Evolutionary conservation across 2,888 invertebrate species (phyloP).

Genomic region (Melanargia galathea): DNA sequence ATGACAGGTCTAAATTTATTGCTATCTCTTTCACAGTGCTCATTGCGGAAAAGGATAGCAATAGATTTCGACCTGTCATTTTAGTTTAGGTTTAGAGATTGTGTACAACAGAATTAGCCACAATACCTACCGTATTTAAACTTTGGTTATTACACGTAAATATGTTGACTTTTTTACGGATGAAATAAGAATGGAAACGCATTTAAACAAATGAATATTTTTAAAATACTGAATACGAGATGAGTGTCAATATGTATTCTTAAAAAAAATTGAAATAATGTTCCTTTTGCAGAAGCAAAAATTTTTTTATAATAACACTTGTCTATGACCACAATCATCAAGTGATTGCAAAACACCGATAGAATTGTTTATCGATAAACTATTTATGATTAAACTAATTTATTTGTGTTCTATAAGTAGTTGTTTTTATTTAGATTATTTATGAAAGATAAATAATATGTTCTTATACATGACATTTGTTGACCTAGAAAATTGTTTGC

Average conservation of each 20-base stretch:
- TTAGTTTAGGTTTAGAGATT: too few relatives aligned
- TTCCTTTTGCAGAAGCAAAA: neutral
- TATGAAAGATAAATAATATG: neutral
- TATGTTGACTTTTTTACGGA: neutral
- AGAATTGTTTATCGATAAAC: neutral
- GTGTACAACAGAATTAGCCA: too few relatives aligned
- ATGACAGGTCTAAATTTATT: too few relatives aligned
- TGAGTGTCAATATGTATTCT: too few relatives aligned
- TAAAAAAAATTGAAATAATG: neutral
- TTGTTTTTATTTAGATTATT: constrained; percentile 6
- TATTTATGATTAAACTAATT: neutral
- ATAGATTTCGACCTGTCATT: too few relatives aligned
- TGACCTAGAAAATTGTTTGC: neutral
- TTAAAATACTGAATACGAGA: neutral
- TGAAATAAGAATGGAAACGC: neutral
- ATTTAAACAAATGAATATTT: neutral
- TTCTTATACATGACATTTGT: neutral
- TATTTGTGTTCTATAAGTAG: neutral
- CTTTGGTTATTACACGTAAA: neutral
- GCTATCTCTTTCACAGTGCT: too few relatives aligned
- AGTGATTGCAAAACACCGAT: neutral
- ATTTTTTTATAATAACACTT: neutral
- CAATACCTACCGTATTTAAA: neutral
- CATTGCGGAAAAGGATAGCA: too few relatives aligned
- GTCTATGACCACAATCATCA: neutral